These are phyloP conservation scores for Oligia strigilis DNA, from an alignment of 2,888 invertebrate species.

Conservation along the genomic window DNA sequence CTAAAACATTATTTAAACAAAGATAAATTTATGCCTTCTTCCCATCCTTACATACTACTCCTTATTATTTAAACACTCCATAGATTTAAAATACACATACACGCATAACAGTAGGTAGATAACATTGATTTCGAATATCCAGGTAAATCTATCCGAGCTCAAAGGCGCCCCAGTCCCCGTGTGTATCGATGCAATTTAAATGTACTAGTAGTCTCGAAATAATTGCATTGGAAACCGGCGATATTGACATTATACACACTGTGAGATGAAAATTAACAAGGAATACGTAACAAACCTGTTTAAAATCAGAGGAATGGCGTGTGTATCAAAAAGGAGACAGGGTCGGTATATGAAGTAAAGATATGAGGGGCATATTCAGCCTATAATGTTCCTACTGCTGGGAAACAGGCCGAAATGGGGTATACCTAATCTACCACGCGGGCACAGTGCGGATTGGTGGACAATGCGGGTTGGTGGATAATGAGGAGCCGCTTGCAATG, in stretches of 20 bases:
- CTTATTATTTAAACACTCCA: background rate
- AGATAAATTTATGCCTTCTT: background rate
- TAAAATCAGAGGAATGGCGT: background rate
- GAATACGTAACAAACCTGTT: conserved; percentile 14
- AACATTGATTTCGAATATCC: conserved; percentile 4
- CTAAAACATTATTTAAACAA: too few species aligned
- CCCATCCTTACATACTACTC: background rate
- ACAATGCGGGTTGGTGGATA: too few species aligned
- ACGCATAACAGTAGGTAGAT: background rate
- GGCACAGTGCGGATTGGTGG: too few species aligned
- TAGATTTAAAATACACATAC: background rate
- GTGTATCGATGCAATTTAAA: conserved; percentile 54
- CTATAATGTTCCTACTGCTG: too few species aligned
- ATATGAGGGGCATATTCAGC: background rate
- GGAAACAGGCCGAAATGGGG: too few species aligned
- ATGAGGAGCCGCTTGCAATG: background rate
- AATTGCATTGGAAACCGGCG: conserved; percentile 48
- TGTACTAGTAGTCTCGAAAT: conserved; percentile 40
- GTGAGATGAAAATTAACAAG: conserved; percentile 39
- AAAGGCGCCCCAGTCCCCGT: conserved; percentile 30
- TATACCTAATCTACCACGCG: too few species aligned
- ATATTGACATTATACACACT: conserved; percentile 35
- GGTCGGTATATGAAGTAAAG: background rate
- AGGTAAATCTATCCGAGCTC: conserved; percentile 31
- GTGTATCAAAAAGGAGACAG: background rate